Evolutionary conservation across 2,888 invertebrate species (phyloP), one percentile per base, ranked within the genome.

Genomic region (Abrostola triplasia): DNA sequence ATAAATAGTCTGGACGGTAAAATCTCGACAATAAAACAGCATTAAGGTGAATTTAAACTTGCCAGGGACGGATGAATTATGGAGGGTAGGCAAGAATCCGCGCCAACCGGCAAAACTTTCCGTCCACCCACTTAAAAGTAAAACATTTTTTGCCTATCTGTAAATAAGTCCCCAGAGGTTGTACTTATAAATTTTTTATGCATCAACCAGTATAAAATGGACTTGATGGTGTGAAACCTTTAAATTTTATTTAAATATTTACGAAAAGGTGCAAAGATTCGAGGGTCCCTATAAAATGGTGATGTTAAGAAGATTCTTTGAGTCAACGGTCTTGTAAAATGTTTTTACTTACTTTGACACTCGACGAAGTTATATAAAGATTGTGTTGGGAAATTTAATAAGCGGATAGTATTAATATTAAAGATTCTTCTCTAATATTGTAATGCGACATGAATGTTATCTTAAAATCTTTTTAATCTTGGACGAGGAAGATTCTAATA

Each of bases 41-140:
- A 75, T 75, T 73, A 83, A 73, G 69, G 65, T 70, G 64, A 73
- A 76, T 77, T 73, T 73, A 76, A 79, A 77, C 64, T 70, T 76
- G 64, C 64, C 64, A 66, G 38, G 38, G 54, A 55, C 47, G 44
- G 64, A 78, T 82, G 81, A 83, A 76, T 82, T 79, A 80, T 84
- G 68, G 63, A 74, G 70, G 62, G 59, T 53, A 38, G 64, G 70
- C 54, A 74, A 71, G 71, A 73, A 75, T 73, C 77, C 67, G 57
- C 47, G 67, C 61, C 56, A 56, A 50, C 57, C 53, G 55, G 53
- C 58, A 44, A 41, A 61, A 58, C 75, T 83, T 84, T 78, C 62
- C 75, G 71, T 70, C 79, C 56, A 13, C 55, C 77, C 77, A 79
- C 81, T 85, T 83, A 81, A 81, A 84, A 83, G 54, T 81, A 84